Conservation (phyloP, 1,140 invertebrate genomes). For the Luehdorfia chinensis region DNA sequence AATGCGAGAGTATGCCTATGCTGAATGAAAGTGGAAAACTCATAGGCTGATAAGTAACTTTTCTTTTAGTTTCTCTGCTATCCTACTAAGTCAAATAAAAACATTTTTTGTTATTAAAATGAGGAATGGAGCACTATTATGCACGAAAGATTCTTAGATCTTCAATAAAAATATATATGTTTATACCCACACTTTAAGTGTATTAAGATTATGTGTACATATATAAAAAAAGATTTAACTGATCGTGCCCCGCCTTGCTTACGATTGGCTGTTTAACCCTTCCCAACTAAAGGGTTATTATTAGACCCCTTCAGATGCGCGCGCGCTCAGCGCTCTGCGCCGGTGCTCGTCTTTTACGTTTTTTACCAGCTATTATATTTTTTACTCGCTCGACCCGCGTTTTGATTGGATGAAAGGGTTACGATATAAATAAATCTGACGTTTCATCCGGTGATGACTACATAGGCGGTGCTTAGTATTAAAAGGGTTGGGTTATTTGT, state of each 20-base stretch:
- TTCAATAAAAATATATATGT: no score
- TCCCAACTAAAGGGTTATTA: constrained; percentile 70
- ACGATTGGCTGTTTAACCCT: constrained; percentile 65
- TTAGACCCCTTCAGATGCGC: constrained; percentile 38
- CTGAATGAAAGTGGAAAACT: no score
- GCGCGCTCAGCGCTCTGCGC: constrained; percentile 47
- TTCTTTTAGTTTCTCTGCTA: no score
- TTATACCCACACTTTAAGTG: no score
- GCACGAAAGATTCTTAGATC: no score
- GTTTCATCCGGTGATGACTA: constrained; percentile 22
- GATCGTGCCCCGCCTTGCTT: constrained; percentile 45
- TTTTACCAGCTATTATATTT: constrained; percentile 56
- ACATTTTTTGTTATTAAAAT: no score
- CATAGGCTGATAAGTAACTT: no score
- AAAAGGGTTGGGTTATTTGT: constrained; percentile 50
- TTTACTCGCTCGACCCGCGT: constrained; percentile 35
- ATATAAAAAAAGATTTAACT: constrained; percentile 1
- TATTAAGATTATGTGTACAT: no score
- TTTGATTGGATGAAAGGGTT: constrained; percentile 71
- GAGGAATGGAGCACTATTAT: no score
- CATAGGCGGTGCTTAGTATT: constrained; percentile 43
- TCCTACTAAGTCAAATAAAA: no score
- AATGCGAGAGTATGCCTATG: no score
- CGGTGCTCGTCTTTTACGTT: constrained; percentile 57
- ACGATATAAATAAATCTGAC: constrained; percentile 56